Percentiles rank a stretch among this genome's conserved stretches.
phyloP scores from a whole-genome alignment of 2,113 vertebrate species.

The Engraulis encrasicolus region DNA sequence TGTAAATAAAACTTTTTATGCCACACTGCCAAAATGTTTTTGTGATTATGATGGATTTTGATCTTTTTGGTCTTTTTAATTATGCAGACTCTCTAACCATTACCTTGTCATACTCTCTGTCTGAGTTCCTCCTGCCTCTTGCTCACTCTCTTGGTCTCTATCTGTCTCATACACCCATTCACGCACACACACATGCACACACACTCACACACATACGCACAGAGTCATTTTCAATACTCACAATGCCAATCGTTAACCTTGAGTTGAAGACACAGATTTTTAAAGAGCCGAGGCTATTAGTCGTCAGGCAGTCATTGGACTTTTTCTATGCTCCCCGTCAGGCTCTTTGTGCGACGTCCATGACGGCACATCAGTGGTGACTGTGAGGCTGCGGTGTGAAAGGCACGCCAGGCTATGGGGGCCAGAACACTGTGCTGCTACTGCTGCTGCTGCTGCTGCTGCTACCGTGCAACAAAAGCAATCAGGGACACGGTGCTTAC shows the following conservation, averaged over 20 bases:
- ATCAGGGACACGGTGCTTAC: slow-evolving; percentile 44
- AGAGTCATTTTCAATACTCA: neutral
- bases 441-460: no score
- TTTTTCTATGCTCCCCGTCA: slow-evolving; percentile 15
- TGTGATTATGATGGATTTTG: no score
- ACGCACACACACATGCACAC: neutral
- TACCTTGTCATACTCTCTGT: no score
- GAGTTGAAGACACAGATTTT: neutral
- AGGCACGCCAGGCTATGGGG: slow-evolving; percentile 20
- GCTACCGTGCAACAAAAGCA: slow-evolving; percentile 58
- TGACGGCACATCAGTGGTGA: slow-evolving; percentile 23
- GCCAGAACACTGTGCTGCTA: slow-evolving; percentile 34
- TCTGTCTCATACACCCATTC: neutral
- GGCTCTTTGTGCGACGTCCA: neutral
- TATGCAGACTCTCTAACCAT: no score
- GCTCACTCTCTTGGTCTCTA: neutral
- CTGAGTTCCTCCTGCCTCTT: neutral
- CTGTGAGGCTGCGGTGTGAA: slow-evolving; percentile 15
- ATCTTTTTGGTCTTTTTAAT: no score
- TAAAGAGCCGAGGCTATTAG: neutral
- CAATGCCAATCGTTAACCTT: neutral
- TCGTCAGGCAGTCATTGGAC: neutral
- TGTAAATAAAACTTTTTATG: no score
- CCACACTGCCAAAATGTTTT: no score
- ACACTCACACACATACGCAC: slow-evolving; percentile 9